Percentiles rank a stretch among this genome's conserved stretches.
phyloP scores from a whole-genome alignment of 2,797 vertebrate species.

The Podarcis siculus region DNA sequence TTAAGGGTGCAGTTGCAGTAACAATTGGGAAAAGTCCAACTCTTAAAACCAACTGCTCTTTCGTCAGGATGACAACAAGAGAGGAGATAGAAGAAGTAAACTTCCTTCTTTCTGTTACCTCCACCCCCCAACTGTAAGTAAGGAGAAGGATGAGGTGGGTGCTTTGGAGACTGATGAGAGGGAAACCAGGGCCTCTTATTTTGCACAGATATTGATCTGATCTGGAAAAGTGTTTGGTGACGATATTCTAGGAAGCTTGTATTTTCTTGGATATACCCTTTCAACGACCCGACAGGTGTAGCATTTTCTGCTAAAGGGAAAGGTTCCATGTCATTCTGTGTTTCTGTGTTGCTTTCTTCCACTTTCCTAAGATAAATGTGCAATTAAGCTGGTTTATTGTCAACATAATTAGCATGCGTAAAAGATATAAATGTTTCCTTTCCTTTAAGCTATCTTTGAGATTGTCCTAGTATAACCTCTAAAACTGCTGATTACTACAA shows the following conservation, averaged over 20 bases:
- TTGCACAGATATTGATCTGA: not conserved
- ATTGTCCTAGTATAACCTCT: slow-evolving; percentile 60
- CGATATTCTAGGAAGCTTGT: not conserved
- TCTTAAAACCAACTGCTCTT: not conserved
- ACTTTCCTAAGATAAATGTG: slow-evolving; percentile 56
- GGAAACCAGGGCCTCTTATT: not conserved
- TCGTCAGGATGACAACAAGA: not conserved
- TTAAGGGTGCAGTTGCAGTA: not conserved
- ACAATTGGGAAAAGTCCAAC: not conserved
- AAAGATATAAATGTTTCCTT: not conserved
- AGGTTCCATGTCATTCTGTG: slow-evolving; percentile 13
- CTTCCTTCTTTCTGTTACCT: not conserved
- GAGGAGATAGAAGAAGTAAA: not conserved
- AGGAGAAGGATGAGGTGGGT: not conserved
- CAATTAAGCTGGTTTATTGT: not conserved
- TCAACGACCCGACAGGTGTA: not conserved
- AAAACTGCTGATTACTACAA: slow-evolving; percentile 65
- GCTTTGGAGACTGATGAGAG: not conserved
- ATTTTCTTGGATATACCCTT: not conserved
- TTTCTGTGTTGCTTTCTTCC: slow-evolving; percentile 45
- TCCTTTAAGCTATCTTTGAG: slow-evolving; percentile 9
- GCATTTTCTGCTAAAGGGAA: not conserved
- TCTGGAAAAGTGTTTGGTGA: not conserved
- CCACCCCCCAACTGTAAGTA: not conserved
- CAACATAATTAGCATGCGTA: not conserved